phyloP scores from a whole-genome alignment of 2,888 invertebrate genomes.

The Lithosia quadra region DNA sequence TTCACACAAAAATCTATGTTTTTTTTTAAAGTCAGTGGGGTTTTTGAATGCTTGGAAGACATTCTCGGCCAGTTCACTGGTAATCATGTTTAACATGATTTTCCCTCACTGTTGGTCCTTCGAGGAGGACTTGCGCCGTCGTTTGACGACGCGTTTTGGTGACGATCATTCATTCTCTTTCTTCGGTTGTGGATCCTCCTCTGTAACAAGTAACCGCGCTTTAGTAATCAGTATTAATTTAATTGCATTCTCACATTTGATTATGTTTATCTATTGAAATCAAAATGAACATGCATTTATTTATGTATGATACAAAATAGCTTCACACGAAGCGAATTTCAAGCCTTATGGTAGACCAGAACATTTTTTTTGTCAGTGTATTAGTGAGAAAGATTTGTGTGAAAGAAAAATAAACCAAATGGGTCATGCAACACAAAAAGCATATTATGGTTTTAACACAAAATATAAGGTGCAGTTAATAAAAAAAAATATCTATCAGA shows the following conservation, averaged over 20 bases:
- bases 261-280: background rate
- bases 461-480: constrained; percentile 1
- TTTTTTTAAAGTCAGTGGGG: background rate
- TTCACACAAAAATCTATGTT: background rate
- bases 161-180: constrained; percentile 84
- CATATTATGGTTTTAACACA: background rate
- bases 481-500: too few species aligned
- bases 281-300: background rate
- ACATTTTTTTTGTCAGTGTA: background rate
- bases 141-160: constrained; percentile 83
- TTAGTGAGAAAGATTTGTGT: background rate
- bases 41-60: background rate
- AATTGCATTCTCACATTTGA: too few species aligned
- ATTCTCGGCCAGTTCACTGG: background rate
- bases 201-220: constrained; percentile 54
- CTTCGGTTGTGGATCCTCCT: constrained; percentile 78
- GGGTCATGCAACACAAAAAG: background rate
- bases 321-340: background rate
- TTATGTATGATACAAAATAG: background rate
- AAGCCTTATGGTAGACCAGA: constrained; percentile 1
- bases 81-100: constrained; percentile 11
- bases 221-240: background rate
- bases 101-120: constrained; percentile 71
- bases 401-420: background rate
- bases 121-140: constrained; percentile 81